phyloP scores from a whole-genome alignment of 2,113 vertebrate species.

The Eubucco bourcierii region DNA sequence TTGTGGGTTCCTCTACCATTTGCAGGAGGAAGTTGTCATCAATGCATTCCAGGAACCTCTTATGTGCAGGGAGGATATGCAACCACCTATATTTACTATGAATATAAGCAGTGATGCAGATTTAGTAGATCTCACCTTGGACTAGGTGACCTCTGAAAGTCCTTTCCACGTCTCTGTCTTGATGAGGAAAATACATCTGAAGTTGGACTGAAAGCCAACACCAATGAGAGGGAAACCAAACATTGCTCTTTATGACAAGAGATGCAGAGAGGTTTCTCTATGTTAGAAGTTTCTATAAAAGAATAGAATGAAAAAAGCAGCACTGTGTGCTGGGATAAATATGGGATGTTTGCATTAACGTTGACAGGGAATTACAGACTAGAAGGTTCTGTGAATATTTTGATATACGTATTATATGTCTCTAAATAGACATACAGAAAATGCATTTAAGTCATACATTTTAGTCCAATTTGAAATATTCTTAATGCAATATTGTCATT shows the following conservation, averaged over 20 bases:
- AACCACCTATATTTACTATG: not conserved
- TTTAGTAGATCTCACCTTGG: constrained; percentile 1
- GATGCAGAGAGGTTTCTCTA: not conserved
- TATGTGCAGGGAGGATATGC: not conserved
- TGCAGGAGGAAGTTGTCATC: too few relatives aligned
- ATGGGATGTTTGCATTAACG: not conserved
- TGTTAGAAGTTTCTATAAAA: not conserved
- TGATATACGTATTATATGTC: not conserved
- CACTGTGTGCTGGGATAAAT: not conserved
- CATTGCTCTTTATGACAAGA: not conserved
- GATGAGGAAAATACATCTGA: not conserved
- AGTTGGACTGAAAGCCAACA: not conserved
- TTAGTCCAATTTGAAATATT: not conserved
- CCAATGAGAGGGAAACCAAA: not conserved
- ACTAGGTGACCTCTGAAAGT: constrained; percentile 19
- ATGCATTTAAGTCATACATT: not conserved
- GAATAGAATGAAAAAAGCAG: not conserved
- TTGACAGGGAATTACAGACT: not conserved
- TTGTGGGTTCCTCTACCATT: too few relatives aligned
- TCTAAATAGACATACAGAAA: not conserved
- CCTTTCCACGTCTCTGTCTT: not conserved
- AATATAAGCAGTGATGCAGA: not conserved
- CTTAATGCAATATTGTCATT: not conserved
- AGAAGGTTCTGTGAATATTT: not conserved
- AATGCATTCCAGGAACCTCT: too few relatives aligned